Percentiles rank a stretch among this genome's conserved stretches.
Conservation (phyloP, 2,797 vertebrate genomes). For the Peromyscus nudipes region DNA sequence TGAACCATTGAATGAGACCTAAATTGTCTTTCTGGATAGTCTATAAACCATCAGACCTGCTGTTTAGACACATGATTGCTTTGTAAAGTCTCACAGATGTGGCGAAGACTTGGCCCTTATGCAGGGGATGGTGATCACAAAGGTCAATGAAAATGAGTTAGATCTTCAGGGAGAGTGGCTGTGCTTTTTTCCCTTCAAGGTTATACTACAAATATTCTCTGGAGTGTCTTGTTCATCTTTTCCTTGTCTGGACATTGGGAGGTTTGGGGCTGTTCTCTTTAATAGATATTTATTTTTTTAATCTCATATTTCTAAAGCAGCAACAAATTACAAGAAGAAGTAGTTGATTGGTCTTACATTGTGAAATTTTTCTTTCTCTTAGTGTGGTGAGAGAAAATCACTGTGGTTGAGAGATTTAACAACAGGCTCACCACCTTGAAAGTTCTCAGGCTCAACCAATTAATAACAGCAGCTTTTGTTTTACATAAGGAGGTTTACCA, state of each 20-base stretch:
- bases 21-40: conserved; percentile 35
- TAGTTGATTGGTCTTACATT: conserved; percentile 63
- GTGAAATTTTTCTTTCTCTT: conserved; percentile 65
- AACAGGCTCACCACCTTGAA: not conserved
- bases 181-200: conserved; percentile 59
- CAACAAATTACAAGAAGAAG: conserved; percentile 65
- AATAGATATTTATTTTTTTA: conserved; percentile 76
- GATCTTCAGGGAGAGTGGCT: not conserved
- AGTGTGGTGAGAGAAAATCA: conserved; percentile 64
- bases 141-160: conserved; percentile 19
- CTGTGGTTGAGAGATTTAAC: conserved; percentile 56
- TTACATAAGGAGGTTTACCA: conserved; percentile 2
- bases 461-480: conserved; percentile 44
- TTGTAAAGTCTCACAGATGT: not conserved
- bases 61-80: not conserved
- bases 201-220: conserved; percentile 44
- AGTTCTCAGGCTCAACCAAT: conserved; percentile 43
- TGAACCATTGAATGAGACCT: conserved; percentile 65
- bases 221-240: conserved; percentile 71
- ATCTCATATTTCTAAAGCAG: conserved; percentile 75
- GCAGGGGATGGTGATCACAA: not conserved
- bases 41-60: not conserved
- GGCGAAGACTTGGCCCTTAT: not conserved
- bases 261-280: conserved; percentile 67
- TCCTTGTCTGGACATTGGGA: conserved; percentile 41